These are phyloP conservation scores for Halichondria panicea DNA, from an alignment of 37 sponge, comb jelly and placozoan species.

Conservation along the genomic window DNA sequence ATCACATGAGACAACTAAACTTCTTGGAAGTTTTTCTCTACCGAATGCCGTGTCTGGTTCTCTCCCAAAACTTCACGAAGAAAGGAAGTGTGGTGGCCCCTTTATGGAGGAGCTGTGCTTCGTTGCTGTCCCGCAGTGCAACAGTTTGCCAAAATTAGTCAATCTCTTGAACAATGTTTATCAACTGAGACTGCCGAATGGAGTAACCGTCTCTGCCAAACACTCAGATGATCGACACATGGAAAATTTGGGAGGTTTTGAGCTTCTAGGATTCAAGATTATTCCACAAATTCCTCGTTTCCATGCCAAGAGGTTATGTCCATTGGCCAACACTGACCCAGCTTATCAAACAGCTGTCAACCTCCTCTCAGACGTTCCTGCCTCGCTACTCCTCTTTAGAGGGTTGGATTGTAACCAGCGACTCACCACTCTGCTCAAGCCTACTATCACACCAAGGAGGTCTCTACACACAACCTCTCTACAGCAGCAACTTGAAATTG, in stretches of 20 bases:
- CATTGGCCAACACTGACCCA: background rate
- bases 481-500: conserved; percentile 4
- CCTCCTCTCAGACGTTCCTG: conserved; percentile 38
- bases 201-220: background rate
- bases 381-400: conserved; percentile 33
- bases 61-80: conserved; percentile 1
- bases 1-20: conserved; percentile 17
- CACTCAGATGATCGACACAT: background rate
- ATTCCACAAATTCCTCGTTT: conserved; percentile 50
- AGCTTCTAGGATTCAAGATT: conserved; percentile 69
- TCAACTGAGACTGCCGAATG: background rate
- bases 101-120: conserved; percentile 47
- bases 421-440: conserved; percentile 2
- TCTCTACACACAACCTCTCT: background rate
- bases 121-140: conserved; percentile 28
- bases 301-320: conserved; percentile 65
- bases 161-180: conserved; percentile 1
- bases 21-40: conserved; percentile 36
- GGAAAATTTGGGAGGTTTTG: conserved; percentile 23
- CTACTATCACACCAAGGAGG: background rate
- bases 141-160: background rate
- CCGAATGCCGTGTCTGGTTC: background rate
- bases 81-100: background rate
- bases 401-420: conserved; percentile 31
- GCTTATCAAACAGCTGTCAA: conserved; percentile 32